Evolutionary conservation across 2,797 vertebrate species (phyloP).

Genomic region (Selene dorsalis): DNA sequence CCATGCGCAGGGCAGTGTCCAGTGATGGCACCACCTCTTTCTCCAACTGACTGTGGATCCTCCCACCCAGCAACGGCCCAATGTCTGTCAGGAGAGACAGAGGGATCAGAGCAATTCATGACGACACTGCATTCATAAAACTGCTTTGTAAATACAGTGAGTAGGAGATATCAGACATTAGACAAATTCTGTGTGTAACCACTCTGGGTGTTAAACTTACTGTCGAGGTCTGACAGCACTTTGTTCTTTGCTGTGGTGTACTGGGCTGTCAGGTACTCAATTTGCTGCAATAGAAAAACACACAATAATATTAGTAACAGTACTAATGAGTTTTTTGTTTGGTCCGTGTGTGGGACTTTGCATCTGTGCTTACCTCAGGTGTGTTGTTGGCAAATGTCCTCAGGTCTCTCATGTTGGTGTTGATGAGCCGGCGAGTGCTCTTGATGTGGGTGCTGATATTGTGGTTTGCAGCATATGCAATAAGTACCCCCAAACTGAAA

Average conservation of each 20-base stretch:
- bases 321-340: neutral
- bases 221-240: slow-evolving; percentile 91
- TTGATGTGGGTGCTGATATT: slow-evolving; percentile 88
- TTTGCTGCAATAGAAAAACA: slow-evolving; percentile 87
- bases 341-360: slow-evolving; percentile 5
- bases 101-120: neutral
- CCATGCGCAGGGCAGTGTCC: slow-evolving; percentile 88
- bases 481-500: slow-evolving; percentile 79
- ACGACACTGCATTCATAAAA: neutral
- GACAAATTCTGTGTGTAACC: slow-evolving; percentile 28
- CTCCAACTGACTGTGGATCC: slow-evolving; percentile 88
- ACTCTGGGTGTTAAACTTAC: slow-evolving; percentile 83
- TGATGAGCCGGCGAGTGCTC: slow-evolving; percentile 86
- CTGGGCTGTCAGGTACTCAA: slow-evolving; percentile 89
- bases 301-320: slow-evolving; percentile 10
- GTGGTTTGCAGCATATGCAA: slow-evolving; percentile 91
- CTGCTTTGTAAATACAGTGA: slow-evolving; percentile 7
- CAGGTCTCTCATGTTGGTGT: slow-evolving; percentile 94
- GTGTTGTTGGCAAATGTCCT: slow-evolving; percentile 88
- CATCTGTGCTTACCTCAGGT: slow-evolving; percentile 83
- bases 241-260: slow-evolving; percentile 92
- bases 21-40: slow-evolving; percentile 90
- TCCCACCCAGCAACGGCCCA: slow-evolving; percentile 87
- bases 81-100: slow-evolving; percentile 84
- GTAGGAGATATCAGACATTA: too few relatives aligned